A percentile compares a stretch with the other conserved stretches of the same genome.
phyloP scores from a whole-genome alignment of 2,113 vertebrate species.

The Hiodon tergisus region DNA sequence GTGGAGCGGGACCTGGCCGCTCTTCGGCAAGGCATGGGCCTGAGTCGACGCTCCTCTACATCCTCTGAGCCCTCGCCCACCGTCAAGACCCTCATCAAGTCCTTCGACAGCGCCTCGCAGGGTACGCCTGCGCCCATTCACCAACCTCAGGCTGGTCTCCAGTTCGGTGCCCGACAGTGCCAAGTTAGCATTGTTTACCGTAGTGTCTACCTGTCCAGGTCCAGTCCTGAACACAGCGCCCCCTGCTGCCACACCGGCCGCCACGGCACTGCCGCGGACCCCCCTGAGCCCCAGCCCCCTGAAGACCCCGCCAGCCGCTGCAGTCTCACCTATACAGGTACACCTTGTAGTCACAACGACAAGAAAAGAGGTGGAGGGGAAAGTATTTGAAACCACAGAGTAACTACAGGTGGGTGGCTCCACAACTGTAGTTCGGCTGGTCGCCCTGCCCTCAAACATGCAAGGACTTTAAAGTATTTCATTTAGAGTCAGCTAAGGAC shows the following conservation, averaged over 20 bases:
- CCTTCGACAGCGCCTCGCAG: slow-evolving; percentile 91
- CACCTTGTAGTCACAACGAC: neutral
- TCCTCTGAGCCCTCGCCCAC: slow-evolving; percentile 91
- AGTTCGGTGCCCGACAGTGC: neutral
- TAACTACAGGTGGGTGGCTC: too few species aligned
- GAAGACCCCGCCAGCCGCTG: slow-evolving; percentile 90
- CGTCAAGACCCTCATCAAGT: slow-evolving; percentile 94
- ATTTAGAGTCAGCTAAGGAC: neutral
- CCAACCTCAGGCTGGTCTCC: too few species aligned
- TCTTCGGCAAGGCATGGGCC: slow-evolving; percentile 73
- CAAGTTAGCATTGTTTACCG: neutral
- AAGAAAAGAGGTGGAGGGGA: neutral
- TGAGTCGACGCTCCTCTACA: slow-evolving; percentile 73
- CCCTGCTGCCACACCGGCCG: slow-evolving; percentile 53
- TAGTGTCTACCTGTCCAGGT: slow-evolving; percentile 21
- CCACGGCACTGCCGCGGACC: slow-evolving; percentile 79
- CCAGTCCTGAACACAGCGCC: neutral
- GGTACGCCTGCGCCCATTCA: slow-evolving; percentile 52
- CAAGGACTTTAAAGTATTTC: too few species aligned
- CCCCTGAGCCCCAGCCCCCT: slow-evolving; percentile 89
- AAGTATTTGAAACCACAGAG: too few species aligned
- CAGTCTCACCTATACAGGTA: slow-evolving; percentile 94
- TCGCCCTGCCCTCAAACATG: too few species aligned
- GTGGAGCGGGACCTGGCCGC: slow-evolving; percentile 76
- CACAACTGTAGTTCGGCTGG: too few species aligned